Evolutionary conservation across 2,797 vertebrate genomes (phyloP).

Genomic region (Gymnothorax reevesii): DNA sequence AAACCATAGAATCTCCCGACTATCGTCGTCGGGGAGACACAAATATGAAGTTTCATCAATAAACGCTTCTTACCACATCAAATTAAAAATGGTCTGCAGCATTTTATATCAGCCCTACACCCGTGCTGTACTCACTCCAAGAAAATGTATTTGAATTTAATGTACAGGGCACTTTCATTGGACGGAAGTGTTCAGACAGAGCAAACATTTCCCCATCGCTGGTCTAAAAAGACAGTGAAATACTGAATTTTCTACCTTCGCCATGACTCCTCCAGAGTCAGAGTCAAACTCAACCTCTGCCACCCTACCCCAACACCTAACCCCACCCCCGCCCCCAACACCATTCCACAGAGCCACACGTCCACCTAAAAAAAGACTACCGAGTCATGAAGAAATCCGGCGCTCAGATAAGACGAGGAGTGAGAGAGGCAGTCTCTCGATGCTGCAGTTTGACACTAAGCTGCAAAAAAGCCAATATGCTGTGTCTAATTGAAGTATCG

Average conservation of each 20-base stretch:
- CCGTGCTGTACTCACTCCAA: neutral
- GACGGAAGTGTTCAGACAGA: conserved; percentile 41
- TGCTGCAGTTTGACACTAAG: conserved; percentile 28
- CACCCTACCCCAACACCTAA: conserved; percentile 10
- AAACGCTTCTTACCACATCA: neutral
- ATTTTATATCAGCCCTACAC: neutral
- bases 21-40: too few species aligned
- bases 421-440: conserved; percentile 36
- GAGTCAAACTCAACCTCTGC: conserved; percentile 41
- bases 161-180: conserved; percentile 42
- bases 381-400: conserved; percentile 30
- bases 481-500: conserved; percentile 27
- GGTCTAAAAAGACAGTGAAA: neutral
- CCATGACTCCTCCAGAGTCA: conserved; percentile 36
- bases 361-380: conserved; percentile 29
- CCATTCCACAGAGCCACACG: conserved; percentile 24
- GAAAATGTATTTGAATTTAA: conserved; percentile 23
- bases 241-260: conserved; percentile 43
- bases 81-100: neutral
- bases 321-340: neutral
- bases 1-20: too few species aligned
- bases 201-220: conserved; percentile 16
- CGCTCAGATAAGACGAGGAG: conserved; percentile 39
- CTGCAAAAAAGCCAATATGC: conserved; percentile 18
- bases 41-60: neutral